These are phyloP conservation scores for Aphrophora alni DNA, from an alignment of 2,888 invertebrate genomes.

Conservation along the genomic window DNA sequence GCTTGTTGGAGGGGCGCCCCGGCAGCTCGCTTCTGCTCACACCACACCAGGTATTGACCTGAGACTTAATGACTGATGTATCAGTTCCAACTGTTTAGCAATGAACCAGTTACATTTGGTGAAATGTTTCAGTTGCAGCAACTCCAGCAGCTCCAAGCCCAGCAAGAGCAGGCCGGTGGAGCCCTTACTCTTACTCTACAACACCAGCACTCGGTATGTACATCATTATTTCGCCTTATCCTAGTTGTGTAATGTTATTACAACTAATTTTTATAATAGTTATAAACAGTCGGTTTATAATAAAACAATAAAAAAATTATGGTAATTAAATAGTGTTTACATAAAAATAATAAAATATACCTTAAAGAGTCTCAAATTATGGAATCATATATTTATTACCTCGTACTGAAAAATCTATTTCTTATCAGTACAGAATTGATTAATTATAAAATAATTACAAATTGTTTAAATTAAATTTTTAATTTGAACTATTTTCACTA, in stretches of 20 bases:
- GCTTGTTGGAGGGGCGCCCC: conserved; percentile 55
- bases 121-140: conserved; percentile 48
- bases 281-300: no score
- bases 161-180: conserved; percentile 57
- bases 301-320: no score
- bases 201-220: conserved; percentile 49
- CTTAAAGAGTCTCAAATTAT: no score
- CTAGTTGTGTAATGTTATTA: neutral
- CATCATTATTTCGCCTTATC: neutral
- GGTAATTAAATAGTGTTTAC: no score
- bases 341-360: no score
- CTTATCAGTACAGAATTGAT: no score
- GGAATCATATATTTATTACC: no score
- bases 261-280: neutral
- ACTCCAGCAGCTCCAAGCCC: conserved; percentile 57
- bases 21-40: conserved; percentile 54
- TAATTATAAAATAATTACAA: no score
- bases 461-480: no score
- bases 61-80: neutral
- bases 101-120: neutral
- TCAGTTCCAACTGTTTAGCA: neutral
- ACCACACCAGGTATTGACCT: conserved; percentile 52
- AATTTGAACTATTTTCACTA: no score
- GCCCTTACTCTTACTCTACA: conserved; percentile 57
- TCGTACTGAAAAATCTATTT: no score